These are phyloP conservation scores for Andinoacara biseriatus DNA, from an alignment of 2,113 vertebrate genomes.

Conservation along the genomic window DNA sequence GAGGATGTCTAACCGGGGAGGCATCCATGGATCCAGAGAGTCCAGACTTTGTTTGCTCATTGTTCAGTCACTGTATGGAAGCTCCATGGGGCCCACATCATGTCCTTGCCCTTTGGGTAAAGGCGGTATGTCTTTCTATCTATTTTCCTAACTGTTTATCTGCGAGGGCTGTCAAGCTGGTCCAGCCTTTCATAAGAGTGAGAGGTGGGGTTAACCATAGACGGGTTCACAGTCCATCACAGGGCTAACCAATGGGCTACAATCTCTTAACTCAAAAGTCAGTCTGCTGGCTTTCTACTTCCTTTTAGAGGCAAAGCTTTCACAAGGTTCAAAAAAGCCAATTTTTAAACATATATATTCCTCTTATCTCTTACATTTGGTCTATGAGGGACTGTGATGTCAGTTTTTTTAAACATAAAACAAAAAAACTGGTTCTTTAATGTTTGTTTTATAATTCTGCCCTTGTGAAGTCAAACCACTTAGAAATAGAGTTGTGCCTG, in stretches of 20 bases:
- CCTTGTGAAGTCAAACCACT: too few species aligned
- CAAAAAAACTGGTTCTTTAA: too few species aligned
- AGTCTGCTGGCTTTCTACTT: not conserved
- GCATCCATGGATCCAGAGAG: not conserved
- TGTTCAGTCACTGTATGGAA: not conserved
- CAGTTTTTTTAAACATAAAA: too few species aligned
- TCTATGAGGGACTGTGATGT: too few species aligned
- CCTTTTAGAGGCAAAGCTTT: not conserved
- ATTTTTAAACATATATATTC: not conserved
- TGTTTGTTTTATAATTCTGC: too few species aligned
- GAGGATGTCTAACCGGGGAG: not conserved
- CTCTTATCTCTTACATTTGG: not conserved
- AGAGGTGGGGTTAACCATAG: not conserved
- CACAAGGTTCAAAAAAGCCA: not conserved
- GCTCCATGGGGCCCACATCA: not conserved
- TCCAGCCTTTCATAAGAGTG: not conserved
- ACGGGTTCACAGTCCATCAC: not conserved
- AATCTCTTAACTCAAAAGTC: not conserved
- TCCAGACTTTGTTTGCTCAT: not conserved
- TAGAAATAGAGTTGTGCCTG: too few species aligned
- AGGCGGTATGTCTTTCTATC: not conserved
- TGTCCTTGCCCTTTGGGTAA: not conserved
- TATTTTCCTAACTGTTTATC: not conserved
- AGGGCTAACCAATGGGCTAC: not conserved
- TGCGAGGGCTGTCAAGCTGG: not conserved